Evolutionary conservation across 2,797 vertebrate genomes (phyloP), one percentile per base, ranked within the genome.

Genomic region (Pteronotus mesoamericanus): DNA sequence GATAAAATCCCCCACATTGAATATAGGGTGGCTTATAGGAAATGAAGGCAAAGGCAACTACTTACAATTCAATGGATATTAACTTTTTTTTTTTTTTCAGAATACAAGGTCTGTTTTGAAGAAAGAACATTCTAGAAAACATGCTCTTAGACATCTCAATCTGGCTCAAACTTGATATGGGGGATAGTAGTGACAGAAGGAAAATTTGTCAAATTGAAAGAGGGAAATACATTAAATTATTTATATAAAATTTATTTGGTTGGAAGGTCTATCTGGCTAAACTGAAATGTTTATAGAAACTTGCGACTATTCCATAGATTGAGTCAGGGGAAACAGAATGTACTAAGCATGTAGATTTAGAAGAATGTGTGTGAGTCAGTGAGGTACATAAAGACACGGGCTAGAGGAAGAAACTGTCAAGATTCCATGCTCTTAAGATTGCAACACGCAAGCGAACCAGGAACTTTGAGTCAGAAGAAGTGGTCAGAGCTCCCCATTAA

Each of bases 91-190:
- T 7, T 4, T 48, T 74, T 72, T 61, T 86, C n/a, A 39, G 39
- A 64, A 82, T 72, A 74, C 71, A 92, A 66, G 18, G 11, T 15
- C 71, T 34, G 22, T 64, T 87, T 88, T 19, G 11, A 88, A 80
- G 55, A 90, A 91, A 94, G 37, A 78, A 82, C n/a, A 78, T 82
- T 90, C 77, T 72, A 48, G 26, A 87, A 92, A 88, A 61, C 74
- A 61, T 39, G 94, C 9, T 90, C 42, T 80, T 29, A 37, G 57
- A 9, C 4, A 29, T 86, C 16, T 26, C 15, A 42, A 19, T 78
- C 44, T 82, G 84, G 14, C 29, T 93, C 26, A 55, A 66, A 88
- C 3, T 87, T 64, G 24, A 37, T 59, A 32, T 29, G 16, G 79
- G 42, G 12, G 7, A 14, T 26, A 68, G 3, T 39, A 39, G 3